Conservation (phyloP, 2,888 invertebrate species). For the Apodemia arnacis region DNA sequence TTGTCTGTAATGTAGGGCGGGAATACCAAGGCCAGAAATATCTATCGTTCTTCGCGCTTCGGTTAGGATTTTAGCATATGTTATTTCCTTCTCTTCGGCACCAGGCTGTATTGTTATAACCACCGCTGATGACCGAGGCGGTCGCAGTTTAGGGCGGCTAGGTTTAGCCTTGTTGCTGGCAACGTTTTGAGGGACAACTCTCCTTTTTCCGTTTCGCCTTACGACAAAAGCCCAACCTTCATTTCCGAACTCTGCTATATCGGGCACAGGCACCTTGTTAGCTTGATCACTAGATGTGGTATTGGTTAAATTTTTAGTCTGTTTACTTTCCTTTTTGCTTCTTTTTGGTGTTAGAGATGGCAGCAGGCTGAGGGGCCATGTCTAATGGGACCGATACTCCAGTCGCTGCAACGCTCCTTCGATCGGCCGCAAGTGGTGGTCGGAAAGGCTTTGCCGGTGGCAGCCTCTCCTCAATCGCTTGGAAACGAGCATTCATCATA, state of each 20-base stretch:
- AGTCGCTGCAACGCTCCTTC: not conserved
- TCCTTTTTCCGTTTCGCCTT: not conserved
- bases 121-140: not conserved
- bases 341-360: too few relatives aligned
- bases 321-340: too few relatives aligned
- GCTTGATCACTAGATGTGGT: too few relatives aligned
- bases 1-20: not conserved
- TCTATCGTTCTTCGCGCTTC: not conserved
- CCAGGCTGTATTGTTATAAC: not conserved
- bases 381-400: not conserved
- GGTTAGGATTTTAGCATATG: not conserved
- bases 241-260: not conserved
- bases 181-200: not conserved
- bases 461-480: not conserved
- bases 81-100: not conserved
- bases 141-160: not conserved
- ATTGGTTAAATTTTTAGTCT: too few relatives aligned
- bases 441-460: not conserved
- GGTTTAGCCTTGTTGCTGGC: not conserved
- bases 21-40: not conserved
- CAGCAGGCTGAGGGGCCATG: too few relatives aligned
- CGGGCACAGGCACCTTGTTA: not conserved
- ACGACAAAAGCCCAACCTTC: not conserved
- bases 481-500: not conserved
- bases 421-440: not conserved